A percentile compares a stretch with the other conserved stretches of the same genome.
Conservation (phyloP, 2,888 invertebrate species). For the Acleris literana region DNA sequence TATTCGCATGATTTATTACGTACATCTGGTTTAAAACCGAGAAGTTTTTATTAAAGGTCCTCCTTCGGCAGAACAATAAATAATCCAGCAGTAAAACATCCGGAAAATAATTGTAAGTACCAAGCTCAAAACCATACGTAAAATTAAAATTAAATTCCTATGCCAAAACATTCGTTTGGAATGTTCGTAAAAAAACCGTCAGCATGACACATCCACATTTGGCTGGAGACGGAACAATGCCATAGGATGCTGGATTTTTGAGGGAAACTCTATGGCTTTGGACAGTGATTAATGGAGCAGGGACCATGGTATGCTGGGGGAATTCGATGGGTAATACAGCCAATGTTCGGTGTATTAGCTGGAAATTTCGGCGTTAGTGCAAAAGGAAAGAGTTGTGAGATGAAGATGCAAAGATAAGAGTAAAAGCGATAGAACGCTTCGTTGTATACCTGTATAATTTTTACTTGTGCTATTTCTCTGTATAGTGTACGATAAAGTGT, state of each 20-base stretch:
- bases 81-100: not conserved
- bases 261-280: conserved; percentile 62
- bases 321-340: conserved; percentile 48
- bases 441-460: too few relatives aligned
- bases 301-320: conserved; percentile 43
- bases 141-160: conserved; percentile 32
- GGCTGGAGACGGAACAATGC: conserved; percentile 50
- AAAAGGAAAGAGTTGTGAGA: not conserved
- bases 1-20: too few relatives aligned
- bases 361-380: conserved; percentile 41
- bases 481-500: too few relatives aligned
- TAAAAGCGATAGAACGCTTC: too few relatives aligned
- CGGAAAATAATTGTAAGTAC: conserved; percentile 19
- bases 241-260: conserved; percentile 66
- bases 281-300: conserved; percentile 66
- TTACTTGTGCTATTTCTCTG: too few relatives aligned
- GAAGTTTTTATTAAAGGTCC: too few relatives aligned
- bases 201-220: conserved; percentile 43
- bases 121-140: conserved; percentile 9
- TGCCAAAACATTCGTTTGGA: conserved; percentile 28
- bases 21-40: too few relatives aligned
- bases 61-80: not conserved
- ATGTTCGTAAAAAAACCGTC: conserved; percentile 40
- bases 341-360: conserved; percentile 57
- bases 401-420: too few relatives aligned